Base-by-base conservation (phyloP, 2,888 invertebrate genomes). In the Adelognathus sp. region DNA sequence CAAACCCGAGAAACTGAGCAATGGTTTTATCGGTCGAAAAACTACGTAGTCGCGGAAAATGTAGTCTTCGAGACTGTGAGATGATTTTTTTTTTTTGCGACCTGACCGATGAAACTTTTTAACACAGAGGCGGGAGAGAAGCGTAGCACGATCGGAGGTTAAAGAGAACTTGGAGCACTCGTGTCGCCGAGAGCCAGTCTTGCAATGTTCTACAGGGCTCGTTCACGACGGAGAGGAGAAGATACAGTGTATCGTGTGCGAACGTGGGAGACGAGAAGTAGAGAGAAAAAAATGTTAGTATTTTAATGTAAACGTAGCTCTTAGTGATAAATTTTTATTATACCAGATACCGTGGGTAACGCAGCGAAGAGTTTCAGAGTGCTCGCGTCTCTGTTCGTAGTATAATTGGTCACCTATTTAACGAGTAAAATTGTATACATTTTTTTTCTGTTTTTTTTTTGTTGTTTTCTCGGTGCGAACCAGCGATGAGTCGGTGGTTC, bases 21-120 rank as follows among this genome's bases (percentile, higher is more conserved):
- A 91, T 58, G 91, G 91, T 31, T 91, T 90, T 73, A 90, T 90
- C 33, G 87, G 89, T 63, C 86, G 88, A 39, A 85, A 89, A 41
- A 82, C 85, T 50, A 90, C 90, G 87, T 90, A 91, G 88, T 84
- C 75, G n/a, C n/a, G n/a, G n/a, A n/a, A n/a, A n/a, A n/a, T n/a
- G n/a, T n/a, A n/a, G n/a, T n/a, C n/a, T n/a, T 70, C 61, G 56
- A 16, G 50, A 70, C 33, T 29, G 52, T 7, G 33, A 39, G 16
- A 27, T 27, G 24, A 24, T 16, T n/a, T 61, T 61, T n/a, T 39
- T n/a, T 61, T 16, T 18, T 39, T 18, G 16, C 41, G 14, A 4
- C 14, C 36, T 33, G n/a, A 61, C 21, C 9, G 33, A 71, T n/a
- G 9, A 16, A 31, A 16, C 54, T 54, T 54, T 54, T 31, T 52